Evolutionary conservation across 2,888 invertebrate species (phyloP).

Genomic region (Scaptodrosophila latifasciaeformis): DNA sequence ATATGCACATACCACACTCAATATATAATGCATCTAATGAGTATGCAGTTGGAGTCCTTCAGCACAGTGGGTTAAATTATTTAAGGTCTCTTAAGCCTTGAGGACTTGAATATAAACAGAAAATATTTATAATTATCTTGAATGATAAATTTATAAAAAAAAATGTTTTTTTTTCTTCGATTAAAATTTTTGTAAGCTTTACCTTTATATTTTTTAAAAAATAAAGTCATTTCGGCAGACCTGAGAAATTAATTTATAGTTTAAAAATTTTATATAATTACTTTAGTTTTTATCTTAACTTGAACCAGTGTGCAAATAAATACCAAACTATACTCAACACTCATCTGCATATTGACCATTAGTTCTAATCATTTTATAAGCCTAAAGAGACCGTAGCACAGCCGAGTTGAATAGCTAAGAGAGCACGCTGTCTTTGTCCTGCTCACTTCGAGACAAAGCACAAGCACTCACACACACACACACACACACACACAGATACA

Average conservation of each 20-base stretch:
- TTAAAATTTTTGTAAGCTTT: too few species aligned
- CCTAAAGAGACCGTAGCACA: slow-evolving; percentile 57
- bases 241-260: too few species aligned
- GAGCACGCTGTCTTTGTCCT: slow-evolving; percentile 48
- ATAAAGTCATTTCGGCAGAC: too few species aligned
- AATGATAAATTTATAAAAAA: too few species aligned
- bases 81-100: too few species aligned
- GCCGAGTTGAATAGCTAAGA: slow-evolving; percentile 25
- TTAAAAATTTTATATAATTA: too few species aligned
- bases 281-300: background rate
- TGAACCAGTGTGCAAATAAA: slow-evolving; percentile 56
- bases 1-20: slow-evolving; percentile 41
- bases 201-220: too few species aligned
- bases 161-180: too few species aligned
- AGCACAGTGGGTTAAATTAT: background rate
- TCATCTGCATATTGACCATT: slow-evolving; percentile 68
- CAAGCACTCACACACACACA: slow-evolving; percentile 13
- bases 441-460: slow-evolving; percentile 14
- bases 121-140: too few species aligned
- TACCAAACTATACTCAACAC: slow-evolving; percentile 56
- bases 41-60: slow-evolving; percentile 40
- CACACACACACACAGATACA: slow-evolving; percentile 1
- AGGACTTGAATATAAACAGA: too few species aligned
- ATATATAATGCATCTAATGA: slow-evolving; percentile 64
- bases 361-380: slow-evolving; percentile 68